Percentiles rank a stretch among this genome's conserved stretches.
phyloP scores from a whole-genome alignment of 1,140 invertebrate species.

The Procambarus virginalis region DNA sequence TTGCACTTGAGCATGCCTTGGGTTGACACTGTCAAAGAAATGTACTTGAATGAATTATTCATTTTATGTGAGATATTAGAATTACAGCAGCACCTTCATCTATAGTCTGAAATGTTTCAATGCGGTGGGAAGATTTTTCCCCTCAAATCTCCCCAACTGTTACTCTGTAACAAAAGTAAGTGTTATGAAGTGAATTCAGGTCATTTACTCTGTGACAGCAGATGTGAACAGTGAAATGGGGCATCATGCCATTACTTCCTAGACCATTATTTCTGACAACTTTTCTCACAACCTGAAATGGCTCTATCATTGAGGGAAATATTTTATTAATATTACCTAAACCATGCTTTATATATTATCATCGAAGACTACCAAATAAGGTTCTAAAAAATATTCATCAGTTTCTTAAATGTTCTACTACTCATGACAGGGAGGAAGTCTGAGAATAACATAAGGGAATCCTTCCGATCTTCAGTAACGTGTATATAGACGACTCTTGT shows the following conservation, averaged over 20 bases:
- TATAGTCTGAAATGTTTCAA: neutral
- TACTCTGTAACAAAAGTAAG: neutral
- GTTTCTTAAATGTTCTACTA: neutral
- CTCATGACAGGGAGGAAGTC: constrained; percentile 24
- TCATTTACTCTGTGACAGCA: neutral
- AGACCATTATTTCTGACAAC: neutral
- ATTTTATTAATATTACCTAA: neutral
- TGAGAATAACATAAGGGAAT: neutral
- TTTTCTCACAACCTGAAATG: neutral
- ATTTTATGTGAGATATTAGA: neutral
- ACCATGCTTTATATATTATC: neutral
- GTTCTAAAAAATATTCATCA: neutral
- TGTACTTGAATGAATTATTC: neutral
- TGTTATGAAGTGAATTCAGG: neutral
- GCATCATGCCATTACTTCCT: neutral
- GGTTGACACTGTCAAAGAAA: neutral
- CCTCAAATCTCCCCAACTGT: neutral
- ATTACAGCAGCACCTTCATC: no score
- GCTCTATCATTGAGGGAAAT: neutral
- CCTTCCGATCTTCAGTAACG: neutral
- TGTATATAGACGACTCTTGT: constrained; percentile 12
- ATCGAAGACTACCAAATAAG: neutral
- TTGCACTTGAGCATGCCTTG: neutral
- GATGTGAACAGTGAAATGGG: neutral
- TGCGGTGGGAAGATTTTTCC: neutral